Base-by-base conservation (phyloP, 2,113 vertebrate species). In the Panthera leo region DNA sequence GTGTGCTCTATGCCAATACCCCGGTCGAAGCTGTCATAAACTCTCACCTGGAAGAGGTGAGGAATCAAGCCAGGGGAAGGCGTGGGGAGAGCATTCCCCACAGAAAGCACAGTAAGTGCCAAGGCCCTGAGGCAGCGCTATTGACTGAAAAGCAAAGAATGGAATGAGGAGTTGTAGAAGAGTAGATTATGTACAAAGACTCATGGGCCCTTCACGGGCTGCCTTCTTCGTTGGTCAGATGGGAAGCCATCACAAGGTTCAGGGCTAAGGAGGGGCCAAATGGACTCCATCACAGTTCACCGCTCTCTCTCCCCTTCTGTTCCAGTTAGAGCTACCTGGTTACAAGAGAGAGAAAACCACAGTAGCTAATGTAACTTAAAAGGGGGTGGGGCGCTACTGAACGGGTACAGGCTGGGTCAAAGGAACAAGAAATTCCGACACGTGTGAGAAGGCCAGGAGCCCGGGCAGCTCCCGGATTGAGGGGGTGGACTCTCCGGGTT, bases 271-370 rank as follows among this genome's bases (percentile, higher is more conserved):
- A 51, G 10, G n/a, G 23, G 9, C 75, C 25, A 16, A 23, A 18
- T 3, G 42, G 73, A 31, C 12, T 23, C 25, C 27, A 0, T 36
- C 7, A 23, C 42, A 4, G 27, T 5, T 34, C 42, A 21, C 1
- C 5, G 11, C 8, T 25, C 68, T 39, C 34, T 5, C 0, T 4
- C 12, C 5, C 12, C 18, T n/a, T 42, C 31, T 23, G 36, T 0
- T 6, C 42, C 16, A 21, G 16, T 36, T 48, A 45, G 25, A 61
- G 34, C 25, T 53, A 18, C 18, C 58, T 55, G 36, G 45, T 67
- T 63, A 71, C 34, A 23, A 51, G 39, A 23, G 14, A 67, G 21
- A 55, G 55, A 42, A 42, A 23, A 51, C 12, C 21, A 76, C 25
- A 10, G 45, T 34, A 34, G 68, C 29, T 75, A 45, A 27, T 0